A percentile compares a stretch with the other conserved stretches of the same genome.
Conservation (phyloP, 2,113 vertebrate genomes). For the Hypomesus transpacificus region DNA sequence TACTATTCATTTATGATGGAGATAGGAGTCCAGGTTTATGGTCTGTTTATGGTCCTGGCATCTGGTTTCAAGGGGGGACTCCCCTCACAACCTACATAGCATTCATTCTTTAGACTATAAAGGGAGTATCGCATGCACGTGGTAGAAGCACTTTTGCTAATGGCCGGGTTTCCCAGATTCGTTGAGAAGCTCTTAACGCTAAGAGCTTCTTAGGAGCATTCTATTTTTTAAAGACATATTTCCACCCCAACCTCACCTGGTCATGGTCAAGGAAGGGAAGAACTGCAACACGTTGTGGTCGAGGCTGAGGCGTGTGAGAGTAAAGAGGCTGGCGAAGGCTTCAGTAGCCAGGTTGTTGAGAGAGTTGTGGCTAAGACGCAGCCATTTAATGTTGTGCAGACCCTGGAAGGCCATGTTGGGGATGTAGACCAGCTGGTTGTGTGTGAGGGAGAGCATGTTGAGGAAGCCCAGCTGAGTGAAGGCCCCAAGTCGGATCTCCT, state of each 20-base stretch:
- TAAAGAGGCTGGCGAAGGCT: slow-evolving; percentile 82
- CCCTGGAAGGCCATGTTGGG: slow-evolving; percentile 91
- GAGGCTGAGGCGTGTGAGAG: slow-evolving; percentile 80
- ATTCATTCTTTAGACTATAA: too few relatives aligned
- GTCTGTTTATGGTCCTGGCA: too few relatives aligned
- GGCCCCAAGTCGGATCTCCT: slow-evolving; percentile 87
- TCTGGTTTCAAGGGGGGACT: too few relatives aligned
- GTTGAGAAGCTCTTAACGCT: too few relatives aligned
- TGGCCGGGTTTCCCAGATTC: too few relatives aligned
- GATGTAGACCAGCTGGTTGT: slow-evolving; percentile 87
- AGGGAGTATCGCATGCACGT: too few relatives aligned
- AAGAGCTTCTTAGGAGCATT: too few relatives aligned
- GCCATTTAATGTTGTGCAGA: slow-evolving; percentile 80
- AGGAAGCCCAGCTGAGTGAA: slow-evolving; percentile 84
- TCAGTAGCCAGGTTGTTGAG: slow-evolving; percentile 84
- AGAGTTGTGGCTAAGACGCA: slow-evolving; percentile 82
- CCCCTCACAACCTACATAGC: too few relatives aligned
- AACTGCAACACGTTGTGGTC: slow-evolving; percentile 92
- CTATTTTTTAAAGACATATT: too few relatives aligned
- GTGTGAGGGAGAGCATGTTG: slow-evolving; percentile 76
- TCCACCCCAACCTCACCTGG: slow-evolving; percentile 57
- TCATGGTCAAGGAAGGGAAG: slow-evolving; percentile 79
- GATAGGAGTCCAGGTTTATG: too few relatives aligned
- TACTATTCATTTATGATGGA: too few relatives aligned
- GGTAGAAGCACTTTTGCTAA: too few relatives aligned